Evolutionary conservation across 2,888 invertebrate species (phyloP), one percentile per base, ranked within the genome.

Genomic region (Tuta absoluta): DNA sequence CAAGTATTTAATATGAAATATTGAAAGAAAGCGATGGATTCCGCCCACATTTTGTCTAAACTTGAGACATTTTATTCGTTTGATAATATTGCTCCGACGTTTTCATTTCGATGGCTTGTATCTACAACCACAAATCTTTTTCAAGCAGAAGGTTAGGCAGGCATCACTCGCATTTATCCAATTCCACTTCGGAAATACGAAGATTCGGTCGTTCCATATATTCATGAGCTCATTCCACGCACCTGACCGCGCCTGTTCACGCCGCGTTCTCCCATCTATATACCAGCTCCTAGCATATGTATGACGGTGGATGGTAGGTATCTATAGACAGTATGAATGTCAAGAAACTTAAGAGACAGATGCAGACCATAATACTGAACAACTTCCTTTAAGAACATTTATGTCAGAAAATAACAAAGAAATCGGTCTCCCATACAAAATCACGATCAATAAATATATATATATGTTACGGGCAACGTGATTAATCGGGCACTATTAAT

Each of bases 201-300:
- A 23, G 51, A 53, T 53, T 53, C 23, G 24, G 12, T 23, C 12
- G 23, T 23, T 53, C 12, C 51, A 53, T 53, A 53, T 23, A 53
- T 53, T 53, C 51, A 53, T 53, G 51, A 53, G 51, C 14, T 53
- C 14, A 21, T 23, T 53, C 14, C 51, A 53, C 23, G 23, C 49
- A 53, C 51, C 51, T 53, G 51, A 53, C 51, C 51, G 14, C 23
- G 4, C 33, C 33, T 24, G 23, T 53, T 53, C 23, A 3, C 49
- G 21, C 49, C 49, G 11, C 21, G 11, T 21, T 10, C 51, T 19
- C 14, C 10, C 23, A 53, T 53, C 45, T 3, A 45, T 45, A n/a
- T 41, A 17, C 4, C n/a, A 33, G 10, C 17, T n/a, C 5, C 45
- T 45, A 17, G 45, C n/a, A 17, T 17, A 45, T 45, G 45, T 17